Base-by-base conservation (phyloP, 37 sponge, comb jelly and placozoan species). In the Halisarca cf. caerulea region DNA sequence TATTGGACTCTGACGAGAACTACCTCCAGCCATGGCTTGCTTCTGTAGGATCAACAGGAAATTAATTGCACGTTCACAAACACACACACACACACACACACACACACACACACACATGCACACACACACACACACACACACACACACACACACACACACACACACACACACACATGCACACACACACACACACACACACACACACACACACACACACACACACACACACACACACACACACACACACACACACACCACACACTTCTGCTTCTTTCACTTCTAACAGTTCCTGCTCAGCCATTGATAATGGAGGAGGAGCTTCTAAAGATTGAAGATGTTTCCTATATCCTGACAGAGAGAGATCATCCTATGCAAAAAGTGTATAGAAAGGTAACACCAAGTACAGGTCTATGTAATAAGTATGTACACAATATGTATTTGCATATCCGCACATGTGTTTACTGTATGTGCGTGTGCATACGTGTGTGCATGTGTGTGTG, bases 241-340 rank as follows among this genome's bases (percentile, higher is more conserved):
- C 51, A 47, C 51, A 47, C 51, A 47, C 51, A 47, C 51, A 47
- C 51, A 47, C 51, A 6, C 11, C 11, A 47, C 51, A 47, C 59
- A 91, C 93, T 80, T 95, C 91, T 44, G 73, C 82, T 45, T 88
- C 89, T 27, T 82, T 37, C 2, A 95, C 32, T 28, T 78, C 20
- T 41, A 85, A 78, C 5, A 89, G 80, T 41, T 93, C 92, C 40
- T 66, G n/a, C 58, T 99, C 97, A 14, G 88, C 90, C 37, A 82
- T 85, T 0, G 99, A 93, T 75, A 99, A 84, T 20, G 99, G 99
- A 18, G 97, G 90, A 33, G 89, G 90, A 20, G 94, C 93, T 18
- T 88, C 81, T 30, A 59, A 66, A 17, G 95, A 59, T 51, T 85
- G 81, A 24, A 89, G 20, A 72, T 92, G 93, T 30, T 85, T 91